Evolutionary conservation across 2,797 vertebrate species (phyloP).

Genomic region (Pseudocheirus occidentalis): DNA sequence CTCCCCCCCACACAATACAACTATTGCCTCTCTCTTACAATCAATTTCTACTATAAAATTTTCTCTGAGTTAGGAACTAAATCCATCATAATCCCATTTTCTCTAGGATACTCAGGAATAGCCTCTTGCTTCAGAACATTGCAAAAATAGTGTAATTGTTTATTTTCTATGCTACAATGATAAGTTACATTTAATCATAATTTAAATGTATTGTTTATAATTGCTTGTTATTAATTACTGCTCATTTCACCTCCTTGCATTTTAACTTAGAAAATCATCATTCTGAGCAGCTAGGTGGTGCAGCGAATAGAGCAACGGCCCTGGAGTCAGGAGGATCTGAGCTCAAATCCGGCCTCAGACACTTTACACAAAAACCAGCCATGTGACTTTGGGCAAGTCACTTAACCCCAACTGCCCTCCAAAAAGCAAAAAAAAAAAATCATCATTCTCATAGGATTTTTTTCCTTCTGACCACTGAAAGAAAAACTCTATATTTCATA

Average conservation of each 20-base stretch:
- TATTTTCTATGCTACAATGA: not conserved
- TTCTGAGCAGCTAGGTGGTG: too few relatives aligned
- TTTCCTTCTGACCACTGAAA: not conserved
- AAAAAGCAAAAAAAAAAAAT: too few relatives aligned
- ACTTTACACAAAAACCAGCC: too few relatives aligned
- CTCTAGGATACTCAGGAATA: slow-evolving; percentile 11
- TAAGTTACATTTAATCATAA: not conserved
- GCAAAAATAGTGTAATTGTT: not conserved
- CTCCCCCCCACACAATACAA: not conserved
- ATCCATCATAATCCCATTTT: not conserved
- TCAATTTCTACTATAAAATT: not conserved
- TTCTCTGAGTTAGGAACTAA: not conserved
- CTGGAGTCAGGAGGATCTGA: too few relatives aligned
- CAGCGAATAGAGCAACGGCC: too few relatives aligned
- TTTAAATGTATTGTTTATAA: slow-evolving; percentile 5
- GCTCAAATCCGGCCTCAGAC: too few relatives aligned
- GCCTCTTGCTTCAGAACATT: slow-evolving; percentile 27
- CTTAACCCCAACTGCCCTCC: too few relatives aligned
- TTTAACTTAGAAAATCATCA: slow-evolving; percentile 37
- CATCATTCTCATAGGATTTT: not conserved
- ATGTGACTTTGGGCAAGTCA: too few relatives aligned
- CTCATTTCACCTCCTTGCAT: slow-evolving; percentile 23
- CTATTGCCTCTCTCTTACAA: not conserved
- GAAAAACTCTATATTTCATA: not conserved
- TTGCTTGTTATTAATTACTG: not conserved